These are phyloP conservation scores for Carassius carassius DNA, from an alignment of 2,113 vertebrate species.

Conservation along the genomic window DNA sequence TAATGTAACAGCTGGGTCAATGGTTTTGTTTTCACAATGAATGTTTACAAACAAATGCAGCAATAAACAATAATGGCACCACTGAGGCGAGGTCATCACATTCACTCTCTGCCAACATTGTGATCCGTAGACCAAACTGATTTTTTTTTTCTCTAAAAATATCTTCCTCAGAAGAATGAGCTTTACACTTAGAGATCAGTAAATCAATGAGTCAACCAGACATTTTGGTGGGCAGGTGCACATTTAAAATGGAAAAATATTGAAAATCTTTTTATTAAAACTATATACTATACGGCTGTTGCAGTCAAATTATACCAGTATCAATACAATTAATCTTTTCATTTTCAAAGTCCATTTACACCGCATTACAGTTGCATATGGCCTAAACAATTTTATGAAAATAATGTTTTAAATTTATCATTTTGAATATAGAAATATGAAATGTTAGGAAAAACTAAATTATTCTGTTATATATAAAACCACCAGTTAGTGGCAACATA, in stretches of 20 bases:
- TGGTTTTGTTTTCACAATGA: constrained; percentile 9
- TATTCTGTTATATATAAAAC: too few species aligned
- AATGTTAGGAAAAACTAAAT: too few species aligned
- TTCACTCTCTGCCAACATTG: constrained; percentile 24
- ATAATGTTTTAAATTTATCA: too few species aligned
- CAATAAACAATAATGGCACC: constrained; percentile 29
- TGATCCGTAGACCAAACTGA: constrained; percentile 13
- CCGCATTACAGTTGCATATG: too few species aligned
- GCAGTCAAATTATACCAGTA: not conserved
- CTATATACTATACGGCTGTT: not conserved
- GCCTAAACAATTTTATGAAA: too few species aligned
- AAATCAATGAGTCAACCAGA: not conserved
- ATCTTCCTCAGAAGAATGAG: constrained; percentile 25
- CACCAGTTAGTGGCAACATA: too few species aligned
- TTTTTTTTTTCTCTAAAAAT: constrained; percentile 10
- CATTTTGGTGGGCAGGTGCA: not conserved
- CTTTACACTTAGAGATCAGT: not conserved
- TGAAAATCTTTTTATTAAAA: too few species aligned
- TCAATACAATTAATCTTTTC: too few species aligned
- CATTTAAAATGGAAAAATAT: too few species aligned
- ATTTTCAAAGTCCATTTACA: too few species aligned
- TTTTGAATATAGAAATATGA: too few species aligned
- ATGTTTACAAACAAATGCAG: constrained; percentile 31
- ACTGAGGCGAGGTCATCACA: constrained; percentile 1
- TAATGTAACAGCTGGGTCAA: constrained; percentile 6